Conservation (phyloP, 2,888 invertebrate species). For the Thelaira solivaga region DNA sequence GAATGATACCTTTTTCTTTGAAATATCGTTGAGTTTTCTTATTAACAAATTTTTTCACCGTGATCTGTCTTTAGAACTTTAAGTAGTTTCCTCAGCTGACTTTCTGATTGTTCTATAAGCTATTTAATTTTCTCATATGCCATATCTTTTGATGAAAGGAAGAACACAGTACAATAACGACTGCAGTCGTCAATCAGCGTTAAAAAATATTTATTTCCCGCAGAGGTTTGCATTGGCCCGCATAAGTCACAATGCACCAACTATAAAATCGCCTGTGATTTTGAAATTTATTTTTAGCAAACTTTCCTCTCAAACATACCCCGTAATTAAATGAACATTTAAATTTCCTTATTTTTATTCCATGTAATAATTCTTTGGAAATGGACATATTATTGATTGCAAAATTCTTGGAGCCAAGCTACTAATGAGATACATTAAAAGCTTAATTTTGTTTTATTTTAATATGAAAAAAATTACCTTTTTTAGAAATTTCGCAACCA, state of each 20-base stretch:
- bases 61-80: slow-evolving; percentile 1
- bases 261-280: not conserved
- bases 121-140: slow-evolving; percentile 9
- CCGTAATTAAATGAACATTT: not conserved
- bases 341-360: slow-evolving; percentile 4
- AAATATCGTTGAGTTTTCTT: not conserved
- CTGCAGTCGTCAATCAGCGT: slow-evolving; percentile 28
- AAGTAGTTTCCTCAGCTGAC: slow-evolving; percentile 6
- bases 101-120: slow-evolving; percentile 6
- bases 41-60: not conserved
- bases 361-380: not conserved
- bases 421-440: no score
- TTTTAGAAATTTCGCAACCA: no score
- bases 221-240: not conserved
- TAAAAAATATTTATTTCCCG: slow-evolving; percentile 5
- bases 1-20: slow-evolving; percentile 7
- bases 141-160: slow-evolving; percentile 11
- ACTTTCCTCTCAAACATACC: slow-evolving; percentile 14
- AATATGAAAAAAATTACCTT: no score
- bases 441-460: no score
- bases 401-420: not conserved
- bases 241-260: not conserved
- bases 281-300: not conserved
- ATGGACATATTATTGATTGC: not conserved
- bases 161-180: slow-evolving; percentile 13